These are phyloP conservation scores for Meriones unguiculatus DNA, from an alignment of 2,113 vertebrate genomes.

Conservation along the genomic window DNA sequence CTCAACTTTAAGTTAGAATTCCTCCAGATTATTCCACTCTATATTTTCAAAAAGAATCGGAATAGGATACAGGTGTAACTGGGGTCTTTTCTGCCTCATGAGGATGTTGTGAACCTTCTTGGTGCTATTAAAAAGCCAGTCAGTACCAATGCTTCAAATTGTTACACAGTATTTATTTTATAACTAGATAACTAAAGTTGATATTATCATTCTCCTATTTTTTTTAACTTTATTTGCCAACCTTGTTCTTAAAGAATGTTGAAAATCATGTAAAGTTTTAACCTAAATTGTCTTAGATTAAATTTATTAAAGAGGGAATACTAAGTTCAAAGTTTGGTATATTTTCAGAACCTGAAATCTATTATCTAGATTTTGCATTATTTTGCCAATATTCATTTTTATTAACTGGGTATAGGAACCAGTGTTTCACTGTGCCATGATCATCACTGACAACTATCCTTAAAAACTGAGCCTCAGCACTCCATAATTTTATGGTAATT, in stretches of 20 bases:
- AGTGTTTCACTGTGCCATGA: background rate
- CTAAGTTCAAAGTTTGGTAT: background rate
- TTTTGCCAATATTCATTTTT: slow-evolving; percentile 1
- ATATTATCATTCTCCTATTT: background rate
- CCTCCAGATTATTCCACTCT: background rate
- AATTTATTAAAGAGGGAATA: background rate
- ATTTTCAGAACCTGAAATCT: background rate
- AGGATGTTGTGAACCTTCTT: background rate
- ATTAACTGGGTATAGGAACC: background rate
- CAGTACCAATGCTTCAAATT: background rate
- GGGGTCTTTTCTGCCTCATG: background rate
- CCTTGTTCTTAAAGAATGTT: background rate
- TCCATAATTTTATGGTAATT: background rate
- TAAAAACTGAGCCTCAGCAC: background rate
- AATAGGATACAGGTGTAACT: background rate
- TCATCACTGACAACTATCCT: background rate
- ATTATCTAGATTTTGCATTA: background rate
- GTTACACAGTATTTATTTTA: background rate
- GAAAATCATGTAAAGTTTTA: background rate
- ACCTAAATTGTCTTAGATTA: background rate
- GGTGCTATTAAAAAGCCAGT: background rate
- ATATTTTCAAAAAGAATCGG: background rate
- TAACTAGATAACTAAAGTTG: background rate
- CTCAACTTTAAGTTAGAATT: background rate
- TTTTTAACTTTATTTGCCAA: background rate